A percentile compares a stretch with the other conserved stretches of the same genome.
Evolutionary conservation across 2,888 invertebrate species (phyloP).

Genomic region (Orchesellides sinensis): DNA sequence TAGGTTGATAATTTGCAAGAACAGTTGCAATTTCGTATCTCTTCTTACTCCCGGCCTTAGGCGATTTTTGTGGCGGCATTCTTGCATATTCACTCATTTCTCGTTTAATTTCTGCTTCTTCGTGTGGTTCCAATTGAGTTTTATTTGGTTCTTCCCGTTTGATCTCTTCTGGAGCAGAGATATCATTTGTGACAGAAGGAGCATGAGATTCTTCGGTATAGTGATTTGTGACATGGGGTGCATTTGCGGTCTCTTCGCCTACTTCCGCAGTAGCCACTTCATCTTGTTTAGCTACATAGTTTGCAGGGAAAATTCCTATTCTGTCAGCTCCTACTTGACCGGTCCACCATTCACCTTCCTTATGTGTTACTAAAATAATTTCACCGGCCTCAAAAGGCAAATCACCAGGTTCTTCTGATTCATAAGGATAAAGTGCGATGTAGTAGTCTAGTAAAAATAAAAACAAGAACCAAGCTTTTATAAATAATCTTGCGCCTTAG

Average conservation of each 20-base stretch:
- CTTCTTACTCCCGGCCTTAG: constrained; percentile 70
- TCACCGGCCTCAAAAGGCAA: constrained; percentile 91
- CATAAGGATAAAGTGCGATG: constrained; percentile 93
- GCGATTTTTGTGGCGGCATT: constrained; percentile 72
- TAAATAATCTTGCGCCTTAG: neutral
- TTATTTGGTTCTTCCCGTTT: constrained; percentile 52
- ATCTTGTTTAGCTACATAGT: constrained; percentile 91
- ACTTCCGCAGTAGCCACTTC: constrained; percentile 74
- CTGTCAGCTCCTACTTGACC: constrained; percentile 87
- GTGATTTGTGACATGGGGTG: constrained; percentile 44
- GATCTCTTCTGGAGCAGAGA: constrained; percentile 19
- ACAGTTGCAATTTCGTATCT: constrained; percentile 91
- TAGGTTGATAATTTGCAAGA: constrained; percentile 91
- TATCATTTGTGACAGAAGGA: constrained; percentile 25
- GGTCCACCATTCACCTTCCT: constrained; percentile 99
- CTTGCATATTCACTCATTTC: constrained; percentile 70
- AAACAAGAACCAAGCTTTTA: neutral
- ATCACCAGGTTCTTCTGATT: constrained; percentile 93
- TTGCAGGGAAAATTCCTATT: constrained; percentile 97
- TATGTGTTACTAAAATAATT: constrained; percentile 89
- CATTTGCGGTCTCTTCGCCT: constrained; percentile 11
- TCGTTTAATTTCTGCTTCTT: constrained; percentile 74
- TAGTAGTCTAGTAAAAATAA: constrained; percentile 83
- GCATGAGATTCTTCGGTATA: constrained; percentile 47
- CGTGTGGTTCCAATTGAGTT: constrained; percentile 71